Evolutionary conservation across 2,888 invertebrate genomes (phyloP), one percentile per base, ranked within the genome.

Genomic region (Timandra comae): DNA sequence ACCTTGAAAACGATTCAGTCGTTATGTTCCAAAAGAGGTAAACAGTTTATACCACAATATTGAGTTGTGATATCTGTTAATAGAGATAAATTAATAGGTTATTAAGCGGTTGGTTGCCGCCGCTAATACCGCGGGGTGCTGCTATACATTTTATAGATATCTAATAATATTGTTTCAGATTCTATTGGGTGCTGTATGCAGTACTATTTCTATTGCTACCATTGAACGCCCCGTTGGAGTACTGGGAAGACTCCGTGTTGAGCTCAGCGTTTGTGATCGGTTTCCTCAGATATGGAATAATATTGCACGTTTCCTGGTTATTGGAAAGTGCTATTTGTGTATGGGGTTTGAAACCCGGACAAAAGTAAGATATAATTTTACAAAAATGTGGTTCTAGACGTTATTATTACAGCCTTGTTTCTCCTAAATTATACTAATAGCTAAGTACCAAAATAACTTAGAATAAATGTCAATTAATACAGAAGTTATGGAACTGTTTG

Each of bases 21-120:
- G 91, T 96, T 3, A 91, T 91, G 89, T 91, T 94, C 56, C 97
- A 97, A 70, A 91, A 91, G 60, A 91, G 86, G 94, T 94, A 71
- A 75, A 75, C 47, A n/a, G 2, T 6, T 32, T 8, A 12, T 29
- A 21, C 12, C 8, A n/a, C n/a, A n/a, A n/a, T n/a, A 10, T 21
- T 10, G 16, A 7, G n/a, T 8, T 21, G 21, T 6, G 21, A n/a
- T n/a, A n/a, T n/a, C n/a, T n/a, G n/a, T n/a, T n/a, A n/a, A n/a
- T n/a, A n/a, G n/a, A n/a, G n/a, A n/a, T n/a, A 7, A 7, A 2
- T 7, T 20, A 20, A 5, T 7, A 20, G 20, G 20, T 5, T 20
- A 20, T 7, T 7, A 20, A 7, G 20, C 20, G 20, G 20, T 7
- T 5, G 20, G 5, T 5, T 5, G 20, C 20, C 6, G 20, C 6